Conservation (phyloP, 1,140 invertebrate species). For the Trigoniulus corallinus region DNA sequence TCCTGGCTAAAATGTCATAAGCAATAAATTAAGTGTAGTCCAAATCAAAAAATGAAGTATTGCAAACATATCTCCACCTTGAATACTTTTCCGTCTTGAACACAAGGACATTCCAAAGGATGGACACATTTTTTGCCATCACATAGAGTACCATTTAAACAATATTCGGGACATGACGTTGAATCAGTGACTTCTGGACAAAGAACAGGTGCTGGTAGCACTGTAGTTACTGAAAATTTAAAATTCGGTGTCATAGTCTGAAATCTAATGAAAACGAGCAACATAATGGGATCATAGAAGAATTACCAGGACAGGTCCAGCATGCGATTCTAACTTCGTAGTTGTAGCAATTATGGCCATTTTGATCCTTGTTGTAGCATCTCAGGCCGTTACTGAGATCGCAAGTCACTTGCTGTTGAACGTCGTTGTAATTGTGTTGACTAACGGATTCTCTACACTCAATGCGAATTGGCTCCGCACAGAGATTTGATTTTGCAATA, state of each 20-base stretch:
- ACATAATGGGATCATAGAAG: background rate
- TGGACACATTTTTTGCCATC: slow-evolving; percentile 52
- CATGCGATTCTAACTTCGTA: slow-evolving; percentile 23
- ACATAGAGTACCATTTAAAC: slow-evolving; percentile 35
- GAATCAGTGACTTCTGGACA: slow-evolving; percentile 28
- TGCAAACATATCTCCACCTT: slow-evolving; percentile 27
- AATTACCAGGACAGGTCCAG: slow-evolving; percentile 13
- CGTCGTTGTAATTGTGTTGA: background rate
- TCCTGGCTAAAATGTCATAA: slow-evolving; percentile 34
- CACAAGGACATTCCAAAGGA: slow-evolving; percentile 52
- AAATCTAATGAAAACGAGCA: background rate
- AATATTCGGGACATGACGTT: slow-evolving; percentile 17
- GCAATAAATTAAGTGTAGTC: too few species aligned
- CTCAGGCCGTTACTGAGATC: slow-evolving; percentile 22
- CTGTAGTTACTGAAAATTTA: slow-evolving; percentile 9
- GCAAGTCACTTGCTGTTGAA: slow-evolving; percentile 22
- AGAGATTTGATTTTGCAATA: too few species aligned
- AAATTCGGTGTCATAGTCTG: background rate
- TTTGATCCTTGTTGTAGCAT: slow-evolving; percentile 17
- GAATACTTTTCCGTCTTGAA: slow-evolving; percentile 35
- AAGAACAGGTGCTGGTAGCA: slow-evolving; percentile 14
- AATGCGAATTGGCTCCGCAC: too few species aligned
- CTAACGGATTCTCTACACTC: background rate
- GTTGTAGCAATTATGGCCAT: slow-evolving; percentile 16
- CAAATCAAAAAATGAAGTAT: too few species aligned